Base-by-base conservation (phyloP, 2,113 vertebrate genomes). In the Gavia stellata region DNA sequence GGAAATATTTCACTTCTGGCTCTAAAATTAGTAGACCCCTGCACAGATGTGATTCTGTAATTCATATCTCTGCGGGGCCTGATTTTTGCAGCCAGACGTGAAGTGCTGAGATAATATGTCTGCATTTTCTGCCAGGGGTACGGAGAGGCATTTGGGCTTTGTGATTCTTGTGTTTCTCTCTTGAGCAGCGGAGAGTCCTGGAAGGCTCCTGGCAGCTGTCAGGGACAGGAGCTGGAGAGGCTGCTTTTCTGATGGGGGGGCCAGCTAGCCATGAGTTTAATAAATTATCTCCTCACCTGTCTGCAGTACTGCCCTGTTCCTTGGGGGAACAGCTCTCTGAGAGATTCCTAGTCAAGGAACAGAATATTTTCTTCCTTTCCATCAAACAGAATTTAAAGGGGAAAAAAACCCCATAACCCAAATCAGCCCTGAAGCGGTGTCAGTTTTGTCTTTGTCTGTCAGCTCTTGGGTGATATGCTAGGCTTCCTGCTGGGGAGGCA, bases 401-500 rank as follows among this genome's bases (percentile, higher is more conserved):
- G 3, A 29, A 3, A 7, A 52, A 78, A 45, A 3, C 1, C 23
- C 38, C n/a, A 28, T 29, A 85, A 47, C 12, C 17, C 33, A 7
- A 59, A 40, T 83, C 49, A 73, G 33, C 63, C 5, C 25, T 81
- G 91, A 58, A 86, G 29, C 6, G 21, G 16, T 96, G 86, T 89
- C 59, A 59, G 83, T 86, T 95, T 63, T 91, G 79, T 91, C 67
- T 80, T 34, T 70, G 29, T 81, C 83, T 91, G 71, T 74, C 86
- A 89, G 86, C 59, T 80, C 82, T 42, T 2, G 7, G n/a, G 17
- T 73, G 86, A 58, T 72, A 31, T 36, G 52, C 16, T 70, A 3
- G 68, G 59, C 83, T 92, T 81, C 93, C 94, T 79, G 56, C 91
- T 91, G 89, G 77, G 86, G 40, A 89, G 88, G 94, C 65, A 91